A percentile compares a stretch with the other conserved stretches of the same genome.
Conservation (phyloP, 92 coral and sea anemone species). For the Epizoanthus fatuus region DNA sequence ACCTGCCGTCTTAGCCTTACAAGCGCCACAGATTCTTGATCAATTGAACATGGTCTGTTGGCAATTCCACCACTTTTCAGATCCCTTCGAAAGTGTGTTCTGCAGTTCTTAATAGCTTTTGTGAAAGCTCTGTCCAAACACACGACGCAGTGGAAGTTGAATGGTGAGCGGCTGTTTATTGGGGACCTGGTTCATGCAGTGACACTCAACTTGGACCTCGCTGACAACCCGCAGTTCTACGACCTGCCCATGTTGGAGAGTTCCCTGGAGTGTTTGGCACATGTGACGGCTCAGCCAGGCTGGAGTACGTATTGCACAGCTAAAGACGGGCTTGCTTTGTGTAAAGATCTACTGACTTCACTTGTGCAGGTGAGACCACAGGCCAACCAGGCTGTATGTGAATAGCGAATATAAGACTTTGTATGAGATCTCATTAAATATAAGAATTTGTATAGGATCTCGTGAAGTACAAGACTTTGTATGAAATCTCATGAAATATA, state of each 20-base stretch:
- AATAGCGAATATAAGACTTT: too few relatives aligned
- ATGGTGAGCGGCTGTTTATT: conserved; percentile 84
- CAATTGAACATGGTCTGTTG: too few relatives aligned
- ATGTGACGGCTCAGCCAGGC: conserved; percentile 81
- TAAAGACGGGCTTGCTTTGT: conserved; percentile 77
- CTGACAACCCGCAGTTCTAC: conserved; percentile 96
- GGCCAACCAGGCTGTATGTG: too few relatives aligned
- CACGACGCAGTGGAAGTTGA: conserved; percentile 83
- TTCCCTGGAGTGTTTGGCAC: conserved; percentile 87
- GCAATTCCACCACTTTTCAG: conserved; percentile 44
- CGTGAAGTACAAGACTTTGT: too few relatives aligned
- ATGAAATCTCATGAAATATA: too few relatives aligned
- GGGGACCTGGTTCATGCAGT: conserved; percentile 93
- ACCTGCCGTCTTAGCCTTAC: too few relatives aligned
- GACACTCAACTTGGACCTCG: conserved; percentile 89
- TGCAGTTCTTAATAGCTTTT: conserved; percentile 75
- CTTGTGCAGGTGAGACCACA: conserved; percentile 81
- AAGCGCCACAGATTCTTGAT: too few relatives aligned
- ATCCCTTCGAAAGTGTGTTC: conserved; percentile 79
- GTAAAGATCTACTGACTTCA: conserved; percentile 78
- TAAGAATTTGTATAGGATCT: not conserved
- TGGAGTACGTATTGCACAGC: conserved; percentile 85
- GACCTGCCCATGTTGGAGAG: conserved; percentile 95
- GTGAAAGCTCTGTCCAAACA: conserved; percentile 70
- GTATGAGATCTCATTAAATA: not conserved